Evolutionary conservation across 2,113 vertebrate species (phyloP).

Genomic region (Malurus alboscapulatus): DNA sequence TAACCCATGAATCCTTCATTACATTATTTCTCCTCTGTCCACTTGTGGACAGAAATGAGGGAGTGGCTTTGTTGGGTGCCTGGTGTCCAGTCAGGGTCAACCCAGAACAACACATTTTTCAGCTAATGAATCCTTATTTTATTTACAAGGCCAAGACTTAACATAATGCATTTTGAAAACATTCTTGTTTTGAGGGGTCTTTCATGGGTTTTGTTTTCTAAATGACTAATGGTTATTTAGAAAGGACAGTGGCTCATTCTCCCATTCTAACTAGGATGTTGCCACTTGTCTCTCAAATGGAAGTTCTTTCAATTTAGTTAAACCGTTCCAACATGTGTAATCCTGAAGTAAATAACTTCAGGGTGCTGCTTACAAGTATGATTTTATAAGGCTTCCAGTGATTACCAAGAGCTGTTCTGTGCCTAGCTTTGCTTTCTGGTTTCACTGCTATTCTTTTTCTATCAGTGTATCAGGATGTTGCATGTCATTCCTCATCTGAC

Average conservation of each 20-base stretch:
- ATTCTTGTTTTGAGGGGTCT: neutral
- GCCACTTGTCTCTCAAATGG: neutral
- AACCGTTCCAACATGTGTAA: neutral
- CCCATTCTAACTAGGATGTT: neutral
- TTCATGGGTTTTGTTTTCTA: neutral
- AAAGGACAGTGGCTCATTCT: neutral
- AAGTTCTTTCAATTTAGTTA: neutral
- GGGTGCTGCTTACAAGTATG: neutral
- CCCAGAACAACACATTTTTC: neutral
- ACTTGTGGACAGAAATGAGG: neutral
- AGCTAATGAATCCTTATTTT: neutral
- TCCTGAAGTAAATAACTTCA: neutral
- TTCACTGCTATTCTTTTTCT: neutral
- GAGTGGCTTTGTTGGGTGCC: neutral
- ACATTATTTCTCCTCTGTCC: neutral
- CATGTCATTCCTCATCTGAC: neutral
- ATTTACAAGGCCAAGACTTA: neutral
- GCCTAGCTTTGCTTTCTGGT: neutral
- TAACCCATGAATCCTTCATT: neutral
- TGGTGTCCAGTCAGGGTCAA: neutral
- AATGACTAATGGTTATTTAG: neutral
- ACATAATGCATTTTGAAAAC: neutral
- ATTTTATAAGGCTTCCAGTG: neutral
- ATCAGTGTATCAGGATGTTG: neutral
- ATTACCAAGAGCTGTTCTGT: neutral